Conservation (phyloP, 2,113 vertebrate species). For the Sylvilagus bachmani region DNA sequence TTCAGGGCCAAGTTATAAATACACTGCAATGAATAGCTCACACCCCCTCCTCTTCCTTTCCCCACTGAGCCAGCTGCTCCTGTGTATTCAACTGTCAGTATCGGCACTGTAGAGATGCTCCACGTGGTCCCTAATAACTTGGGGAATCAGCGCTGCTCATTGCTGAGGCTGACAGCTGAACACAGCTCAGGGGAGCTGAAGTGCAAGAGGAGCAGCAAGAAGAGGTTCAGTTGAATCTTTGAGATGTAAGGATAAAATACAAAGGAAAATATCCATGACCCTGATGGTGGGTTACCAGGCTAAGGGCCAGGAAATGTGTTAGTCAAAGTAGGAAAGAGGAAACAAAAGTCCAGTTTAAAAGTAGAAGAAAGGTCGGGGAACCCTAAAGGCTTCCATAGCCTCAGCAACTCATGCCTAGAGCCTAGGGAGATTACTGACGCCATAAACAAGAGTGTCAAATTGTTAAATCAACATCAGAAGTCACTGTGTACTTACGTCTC, state of each 20-base stretch:
- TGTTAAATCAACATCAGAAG: too few species aligned
- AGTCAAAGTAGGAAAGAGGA: background rate
- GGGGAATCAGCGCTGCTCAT: conserved; percentile 53
- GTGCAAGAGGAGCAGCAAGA: conserved; percentile 53
- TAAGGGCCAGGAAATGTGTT: background rate
- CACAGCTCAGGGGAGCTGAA: conserved; percentile 74
- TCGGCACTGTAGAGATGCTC: conserved; percentile 56
- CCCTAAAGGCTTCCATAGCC: too few species aligned
- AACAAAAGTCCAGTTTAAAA: background rate
- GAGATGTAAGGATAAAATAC: conserved; percentile 31
- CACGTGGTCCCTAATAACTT: conserved; percentile 73
- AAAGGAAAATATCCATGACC: conserved; percentile 10
- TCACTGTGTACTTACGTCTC: too few species aligned
- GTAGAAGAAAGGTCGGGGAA: too few species aligned
- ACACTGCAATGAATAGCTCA: conserved; percentile 62
- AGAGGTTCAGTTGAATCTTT: conserved; percentile 40
- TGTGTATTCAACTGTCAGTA: conserved; percentile 77
- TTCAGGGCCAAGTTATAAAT: conserved; percentile 78
- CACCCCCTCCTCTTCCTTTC: background rate
- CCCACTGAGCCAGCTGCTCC: conserved; percentile 59
- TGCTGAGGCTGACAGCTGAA: conserved; percentile 65
- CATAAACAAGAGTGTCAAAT: too few species aligned
- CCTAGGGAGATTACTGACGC: too few species aligned
- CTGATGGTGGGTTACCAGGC: background rate
- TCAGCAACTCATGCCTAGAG: too few species aligned